Evolutionary conservation across 2,797 vertebrate species (phyloP), one percentile per base, ranked within the genome.

Genomic region (Anisognathus igniventris): DNA sequence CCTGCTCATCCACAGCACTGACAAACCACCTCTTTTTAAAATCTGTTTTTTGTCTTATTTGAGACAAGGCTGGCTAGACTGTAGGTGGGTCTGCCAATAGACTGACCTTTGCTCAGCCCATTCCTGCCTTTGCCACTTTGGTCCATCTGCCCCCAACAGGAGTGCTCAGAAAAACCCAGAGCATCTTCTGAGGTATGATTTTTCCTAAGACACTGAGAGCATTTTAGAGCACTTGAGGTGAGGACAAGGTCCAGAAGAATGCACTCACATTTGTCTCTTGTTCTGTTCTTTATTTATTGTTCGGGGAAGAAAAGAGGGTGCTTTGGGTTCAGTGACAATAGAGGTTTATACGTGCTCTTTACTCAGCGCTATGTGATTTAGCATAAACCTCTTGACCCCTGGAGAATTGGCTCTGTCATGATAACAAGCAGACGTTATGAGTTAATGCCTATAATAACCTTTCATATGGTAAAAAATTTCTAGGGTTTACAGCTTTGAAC

Each of bases 401-500:
- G 10, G n/a, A 39, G 50, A 73, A 82, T 35, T 39, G 73, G 16
- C 25, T 27, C 62, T 75, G 51, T 58, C 67, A 40, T 62, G 66
- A 95, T 88, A 82, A 90, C n/a, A 83, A 78, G 68, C 31, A 86
- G 65, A 86, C n/a, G 75, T 90, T 72, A 54, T 31, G 65, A 70
- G 78, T 96, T 97, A 97, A 92, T 96, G 90, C 89, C 93, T 75
- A 27, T 62, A 93, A 90, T 95, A 97, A 66, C 90, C 71, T 86
- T 54, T 96, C 45, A 77, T 50, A 42, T 86, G 51, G 97, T 98
- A 94, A 98, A 98, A 97, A 71, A 97, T 97, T 98, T 96, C 95
- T 86, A 98, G 93, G 39, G 67, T 97, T 98, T 98, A 98, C 57
- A 93, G 51, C 97, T 97, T 97, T 97, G 97, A 97, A 98, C 97